Conservation (phyloP, 2,888 invertebrate species). For the Drosophila prolongata region DNA sequence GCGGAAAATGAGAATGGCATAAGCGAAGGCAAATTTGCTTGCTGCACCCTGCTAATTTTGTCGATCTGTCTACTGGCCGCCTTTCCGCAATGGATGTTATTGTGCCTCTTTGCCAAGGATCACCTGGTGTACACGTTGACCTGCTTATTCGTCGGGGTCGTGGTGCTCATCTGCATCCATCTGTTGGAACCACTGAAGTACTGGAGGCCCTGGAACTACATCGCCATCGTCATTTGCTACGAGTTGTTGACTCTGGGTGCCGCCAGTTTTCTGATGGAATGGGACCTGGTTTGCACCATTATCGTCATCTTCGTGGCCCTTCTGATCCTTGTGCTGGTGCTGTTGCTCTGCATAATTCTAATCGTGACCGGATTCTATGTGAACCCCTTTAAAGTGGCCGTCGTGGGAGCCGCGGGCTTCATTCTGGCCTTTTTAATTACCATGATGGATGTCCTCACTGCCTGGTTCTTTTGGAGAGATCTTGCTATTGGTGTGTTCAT, state of each 20-base stretch:
- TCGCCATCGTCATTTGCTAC: slow-evolving; percentile 37
- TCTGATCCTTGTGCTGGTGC: not conserved
- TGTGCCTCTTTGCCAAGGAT: slow-evolving; percentile 27
- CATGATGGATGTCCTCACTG: not conserved
- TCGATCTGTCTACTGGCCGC: slow-evolving; percentile 17
- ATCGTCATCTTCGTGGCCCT: not conserved
- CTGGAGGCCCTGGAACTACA: slow-evolving; percentile 35
- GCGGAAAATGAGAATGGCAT: slow-evolving; percentile 1
- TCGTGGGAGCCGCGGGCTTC: slow-evolving; percentile 32
- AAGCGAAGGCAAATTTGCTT: slow-evolving; percentile 23
- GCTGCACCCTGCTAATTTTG: not conserved
- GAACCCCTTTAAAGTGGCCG: slow-evolving; percentile 40
- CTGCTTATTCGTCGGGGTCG: slow-evolving; percentile 20
- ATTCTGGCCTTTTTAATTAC: slow-evolving; percentile 17
- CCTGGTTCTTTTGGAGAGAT: slow-evolving; percentile 14
- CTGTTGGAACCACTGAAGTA: slow-evolving; percentile 31
- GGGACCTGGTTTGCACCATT: slow-evolving; percentile 1
- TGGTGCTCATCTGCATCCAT: slow-evolving; percentile 43
- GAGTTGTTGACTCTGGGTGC: slow-evolving; percentile 54
- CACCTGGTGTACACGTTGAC: slow-evolving; percentile 34
- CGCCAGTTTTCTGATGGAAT: slow-evolving; percentile 39
- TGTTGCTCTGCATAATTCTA: slow-evolving; percentile 18
- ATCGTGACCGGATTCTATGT: not conserved
- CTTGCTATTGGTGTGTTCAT: slow-evolving; percentile 23
- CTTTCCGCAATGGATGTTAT: slow-evolving; percentile 56